Evolutionary conservation across 2,797 vertebrate genomes (phyloP).

Genomic region (Macrochelys suwanniensis): DNA sequence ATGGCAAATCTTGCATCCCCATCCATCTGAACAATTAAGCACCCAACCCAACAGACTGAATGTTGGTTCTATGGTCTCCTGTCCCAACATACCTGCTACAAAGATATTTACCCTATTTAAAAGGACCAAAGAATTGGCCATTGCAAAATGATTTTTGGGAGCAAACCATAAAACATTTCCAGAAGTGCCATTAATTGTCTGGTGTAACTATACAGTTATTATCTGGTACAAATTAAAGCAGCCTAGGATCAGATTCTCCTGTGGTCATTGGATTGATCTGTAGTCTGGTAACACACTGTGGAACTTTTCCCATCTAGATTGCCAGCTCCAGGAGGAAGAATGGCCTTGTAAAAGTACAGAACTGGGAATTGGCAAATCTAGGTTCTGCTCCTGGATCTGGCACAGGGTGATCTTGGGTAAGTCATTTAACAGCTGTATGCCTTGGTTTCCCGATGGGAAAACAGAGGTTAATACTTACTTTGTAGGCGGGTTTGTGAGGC

Average conservation of each 20-base stretch:
- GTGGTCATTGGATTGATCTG: background rate
- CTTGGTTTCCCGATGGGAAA: slow-evolving; percentile 22
- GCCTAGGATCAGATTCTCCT: slow-evolving; percentile 27
- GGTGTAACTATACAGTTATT: background rate
- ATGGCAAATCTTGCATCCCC: slow-evolving; percentile 13
- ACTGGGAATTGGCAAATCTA: slow-evolving; percentile 8
- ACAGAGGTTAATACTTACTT: background rate
- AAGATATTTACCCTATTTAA: slow-evolving; percentile 33
- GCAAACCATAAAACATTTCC: slow-evolving; percentile 4
- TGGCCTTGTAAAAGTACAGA: background rate
- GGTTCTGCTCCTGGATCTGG: slow-evolving; percentile 16
- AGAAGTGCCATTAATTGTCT: slow-evolving; percentile 25
- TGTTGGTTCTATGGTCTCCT: slow-evolving; percentile 13
- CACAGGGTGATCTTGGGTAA: background rate
- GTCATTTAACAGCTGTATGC: background rate
- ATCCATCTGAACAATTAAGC: slow-evolving; percentile 44
- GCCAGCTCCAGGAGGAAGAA: background rate
- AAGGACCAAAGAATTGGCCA: slow-evolving; percentile 31
- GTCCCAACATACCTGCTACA: slow-evolving; percentile 11
- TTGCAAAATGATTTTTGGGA: slow-evolving; percentile 34
- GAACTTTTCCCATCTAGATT: background rate
- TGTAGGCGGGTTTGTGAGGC: background rate
- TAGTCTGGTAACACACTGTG: background rate
- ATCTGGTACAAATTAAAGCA: slow-evolving; percentile 32
- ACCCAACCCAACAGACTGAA: slow-evolving; percentile 40